Percentiles rank a stretch among this genome's conserved stretches.
Evolutionary conservation across 2,113 vertebrate species (phyloP).

Genomic region (Monarcha castaneiventris): DNA sequence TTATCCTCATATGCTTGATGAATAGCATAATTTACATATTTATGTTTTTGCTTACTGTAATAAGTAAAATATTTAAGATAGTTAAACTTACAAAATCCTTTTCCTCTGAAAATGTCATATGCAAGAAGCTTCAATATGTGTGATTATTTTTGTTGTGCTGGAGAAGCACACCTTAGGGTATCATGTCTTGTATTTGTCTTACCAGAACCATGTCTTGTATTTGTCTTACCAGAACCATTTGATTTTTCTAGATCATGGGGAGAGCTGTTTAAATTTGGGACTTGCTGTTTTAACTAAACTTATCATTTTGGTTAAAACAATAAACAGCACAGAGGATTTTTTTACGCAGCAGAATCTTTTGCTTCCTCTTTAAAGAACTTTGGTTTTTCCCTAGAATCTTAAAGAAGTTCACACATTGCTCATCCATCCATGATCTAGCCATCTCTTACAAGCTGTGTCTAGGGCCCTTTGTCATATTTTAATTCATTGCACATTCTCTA

Average conservation of each 20-base stretch:
- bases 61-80: constrained; percentile 5
- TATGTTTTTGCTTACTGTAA: neutral
- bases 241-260: neutral
- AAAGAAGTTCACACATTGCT: neutral
- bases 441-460: neutral
- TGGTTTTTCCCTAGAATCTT: neutral
- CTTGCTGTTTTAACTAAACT: neutral
- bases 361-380: neutral
- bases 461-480: neutral
- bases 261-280: neutral
- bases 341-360: neutral
- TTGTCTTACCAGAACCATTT: neutral
- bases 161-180: neutral
- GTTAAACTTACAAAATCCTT: neutral
- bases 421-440: neutral
- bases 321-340: neutral
- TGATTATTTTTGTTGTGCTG: neutral
- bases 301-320: neutral
- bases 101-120: neutral
- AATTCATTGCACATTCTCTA: neutral
- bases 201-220: neutral
- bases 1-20: neutral
- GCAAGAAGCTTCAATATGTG: accelerated
- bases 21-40: neutral
- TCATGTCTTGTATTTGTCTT: neutral